Conservation (phyloP, 1,140 invertebrate species). For the Thaumatotibia leucotreta region DNA sequence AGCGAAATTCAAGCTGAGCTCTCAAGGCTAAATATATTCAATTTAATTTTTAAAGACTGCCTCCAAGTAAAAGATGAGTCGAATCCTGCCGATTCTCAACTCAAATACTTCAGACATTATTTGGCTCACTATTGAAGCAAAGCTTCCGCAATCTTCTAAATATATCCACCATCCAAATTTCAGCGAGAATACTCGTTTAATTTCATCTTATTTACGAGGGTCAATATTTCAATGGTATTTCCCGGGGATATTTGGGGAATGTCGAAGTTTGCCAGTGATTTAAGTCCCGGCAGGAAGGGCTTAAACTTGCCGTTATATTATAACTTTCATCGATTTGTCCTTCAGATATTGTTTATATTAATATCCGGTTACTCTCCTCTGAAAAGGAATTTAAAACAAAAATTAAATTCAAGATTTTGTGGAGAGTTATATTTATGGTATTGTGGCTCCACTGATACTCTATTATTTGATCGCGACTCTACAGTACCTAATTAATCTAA, state of each 20-base stretch:
- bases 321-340: background rate
- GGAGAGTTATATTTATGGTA: too few species aligned
- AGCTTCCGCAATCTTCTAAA: background rate
- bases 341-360: background rate
- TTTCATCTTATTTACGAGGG: background rate
- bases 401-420: too few species aligned
- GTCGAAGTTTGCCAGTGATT: background rate
- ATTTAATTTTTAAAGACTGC: too few species aligned
- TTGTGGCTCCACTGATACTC: too few species aligned
- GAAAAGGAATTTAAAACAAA: too few species aligned
- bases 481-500: too few species aligned
- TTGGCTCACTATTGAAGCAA: background rate
- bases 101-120: background rate
- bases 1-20: too few species aligned
- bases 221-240: background rate
- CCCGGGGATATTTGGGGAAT: background rate
- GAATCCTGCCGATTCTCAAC: background rate
- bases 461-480: too few species aligned
- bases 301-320: background rate
- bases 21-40: too few species aligned
- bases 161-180: background rate
- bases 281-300: background rate
- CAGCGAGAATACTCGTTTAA: background rate
- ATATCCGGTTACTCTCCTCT: background rate
- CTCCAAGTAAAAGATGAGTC: too few species aligned